Evolutionary conservation across 2,797 vertebrate genomes (phyloP).

Genomic region (Microctenopoma stevenorrisi): DNA sequence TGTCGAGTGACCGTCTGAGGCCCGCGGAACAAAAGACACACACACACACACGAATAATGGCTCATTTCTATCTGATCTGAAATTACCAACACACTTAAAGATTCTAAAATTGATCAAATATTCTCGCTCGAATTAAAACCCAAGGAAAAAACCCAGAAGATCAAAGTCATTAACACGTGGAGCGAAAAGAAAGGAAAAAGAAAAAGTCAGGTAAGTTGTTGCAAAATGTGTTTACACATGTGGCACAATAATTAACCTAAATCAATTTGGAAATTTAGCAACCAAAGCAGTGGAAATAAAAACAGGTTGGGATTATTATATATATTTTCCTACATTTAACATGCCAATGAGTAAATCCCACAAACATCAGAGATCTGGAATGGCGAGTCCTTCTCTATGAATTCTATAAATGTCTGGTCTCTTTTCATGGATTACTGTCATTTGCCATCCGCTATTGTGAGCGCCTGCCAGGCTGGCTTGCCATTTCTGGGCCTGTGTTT

Average conservation of each 20-base stretch:
- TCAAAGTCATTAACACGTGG: background rate
- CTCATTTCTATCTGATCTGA: slow-evolving; percentile 24
- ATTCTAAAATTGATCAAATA: background rate
- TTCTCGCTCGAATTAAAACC: slow-evolving; percentile 1
- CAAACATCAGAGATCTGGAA: slow-evolving; percentile 75
- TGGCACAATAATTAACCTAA: slow-evolving; percentile 55
- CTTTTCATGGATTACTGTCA: slow-evolving; percentile 85
- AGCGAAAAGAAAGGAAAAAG: slow-evolving; percentile 6
- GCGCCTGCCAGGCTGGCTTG: slow-evolving; percentile 91
- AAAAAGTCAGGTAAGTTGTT: slow-evolving; percentile 32
- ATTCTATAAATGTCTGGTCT: slow-evolving; percentile 84
- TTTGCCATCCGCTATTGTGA: slow-evolving; percentile 81
- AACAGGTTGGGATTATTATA: slow-evolving; percentile 66
- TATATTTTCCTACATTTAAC: slow-evolving; percentile 54
- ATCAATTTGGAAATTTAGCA: slow-evolving; percentile 58
- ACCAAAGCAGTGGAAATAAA: slow-evolving; percentile 44
- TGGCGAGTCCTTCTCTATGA: slow-evolving; percentile 75
- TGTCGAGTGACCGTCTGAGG: slow-evolving; percentile 65
- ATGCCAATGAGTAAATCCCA: slow-evolving; percentile 66
- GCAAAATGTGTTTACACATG: slow-evolving; percentile 35
- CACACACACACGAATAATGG: background rate
- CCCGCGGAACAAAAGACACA: slow-evolving; percentile 35
- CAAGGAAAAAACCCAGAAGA: background rate
- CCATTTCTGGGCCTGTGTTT: slow-evolving; percentile 91
- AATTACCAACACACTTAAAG: background rate